Base-by-base conservation (phyloP, 2,888 invertebrate species). In the Tyria jacobaeae region DNA sequence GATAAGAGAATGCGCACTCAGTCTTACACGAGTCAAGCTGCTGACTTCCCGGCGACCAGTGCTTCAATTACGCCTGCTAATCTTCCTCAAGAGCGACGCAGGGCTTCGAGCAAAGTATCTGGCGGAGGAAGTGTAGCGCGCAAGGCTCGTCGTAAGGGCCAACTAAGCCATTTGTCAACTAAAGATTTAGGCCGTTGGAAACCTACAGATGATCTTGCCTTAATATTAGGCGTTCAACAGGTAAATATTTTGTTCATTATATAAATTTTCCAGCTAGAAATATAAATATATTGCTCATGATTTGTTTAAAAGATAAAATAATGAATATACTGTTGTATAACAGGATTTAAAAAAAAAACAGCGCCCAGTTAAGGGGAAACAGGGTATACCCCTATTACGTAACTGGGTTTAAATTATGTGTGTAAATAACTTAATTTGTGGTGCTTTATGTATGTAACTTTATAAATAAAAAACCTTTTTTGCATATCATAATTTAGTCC, bases 121-220 rank as follows among this genome's bases (percentile, higher is more conserved):
- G 81, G 83, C 52, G 86, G 88, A 7, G 86, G 91, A 1, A 90
- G 89, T 57, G 73, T 88, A 12, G 90, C 90, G 6, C 92, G 94
- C 51, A 94, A 94, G 67, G 90, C 92, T 51, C 94, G 95, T 57
- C 96, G 95, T 68, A 96, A 96, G 73, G 95, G 95, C 52, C 96
- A 96, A 69, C 92, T 96, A 10, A 96, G 95, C 83, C 96, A 96
- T 57, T 89, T 96, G 72, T 95, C 97, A 6, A 96, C 97, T 2
- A 97, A 97, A 91, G 97, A 97, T 90, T 93, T 98, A 51, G 99
- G 99, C 0, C 95, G 98, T 59, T 99, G 99, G 99, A 99, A 99
- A 85, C 99, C 99, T 1, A 97, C 97, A 25, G 99, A 99, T 94
- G 99, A 99, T 94, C 93, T 99, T 34, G 97, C 98, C 0, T 94